These are phyloP conservation scores for Tipula helvola DNA, from an alignment of 2,888 invertebrate species.

Conservation along the genomic window DNA sequence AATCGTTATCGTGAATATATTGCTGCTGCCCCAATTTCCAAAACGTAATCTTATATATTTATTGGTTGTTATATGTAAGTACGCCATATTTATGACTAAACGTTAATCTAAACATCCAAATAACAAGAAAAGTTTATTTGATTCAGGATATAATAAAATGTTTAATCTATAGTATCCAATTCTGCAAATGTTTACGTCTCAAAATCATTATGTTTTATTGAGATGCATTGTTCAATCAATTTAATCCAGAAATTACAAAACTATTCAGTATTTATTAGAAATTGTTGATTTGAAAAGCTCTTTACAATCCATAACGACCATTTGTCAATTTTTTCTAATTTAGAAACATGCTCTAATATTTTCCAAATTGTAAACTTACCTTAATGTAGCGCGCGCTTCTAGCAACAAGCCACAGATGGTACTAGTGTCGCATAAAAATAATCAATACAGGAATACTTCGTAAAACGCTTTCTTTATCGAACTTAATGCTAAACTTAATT, in stretches of 20 bases:
- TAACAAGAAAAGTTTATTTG: neutral
- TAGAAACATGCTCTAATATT: neutral
- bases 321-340: neutral
- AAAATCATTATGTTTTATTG: too few relatives aligned
- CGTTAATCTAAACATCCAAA: neutral
- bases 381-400: neutral
- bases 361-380: neutral
- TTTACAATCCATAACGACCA: neutral
- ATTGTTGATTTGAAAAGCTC: too few relatives aligned
- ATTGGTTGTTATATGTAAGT: neutral
- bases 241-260: too few relatives aligned
- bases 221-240: too few relatives aligned
- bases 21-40: neutral
- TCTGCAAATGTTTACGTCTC: neutral
- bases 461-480: neutral
- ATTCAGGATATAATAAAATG: neutral
- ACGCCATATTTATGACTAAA: neutral
- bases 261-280: too few relatives aligned
- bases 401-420: neutral
- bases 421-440: neutral
- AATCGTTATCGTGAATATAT: neutral
- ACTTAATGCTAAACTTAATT: neutral
- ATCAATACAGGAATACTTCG: neutral
- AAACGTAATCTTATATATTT: neutral
- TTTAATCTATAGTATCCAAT: too few relatives aligned